These are phyloP conservation scores for Temnothorax nylanderi DNA, from an alignment of 1,140 invertebrate genomes.

Conservation along the genomic window DNA sequence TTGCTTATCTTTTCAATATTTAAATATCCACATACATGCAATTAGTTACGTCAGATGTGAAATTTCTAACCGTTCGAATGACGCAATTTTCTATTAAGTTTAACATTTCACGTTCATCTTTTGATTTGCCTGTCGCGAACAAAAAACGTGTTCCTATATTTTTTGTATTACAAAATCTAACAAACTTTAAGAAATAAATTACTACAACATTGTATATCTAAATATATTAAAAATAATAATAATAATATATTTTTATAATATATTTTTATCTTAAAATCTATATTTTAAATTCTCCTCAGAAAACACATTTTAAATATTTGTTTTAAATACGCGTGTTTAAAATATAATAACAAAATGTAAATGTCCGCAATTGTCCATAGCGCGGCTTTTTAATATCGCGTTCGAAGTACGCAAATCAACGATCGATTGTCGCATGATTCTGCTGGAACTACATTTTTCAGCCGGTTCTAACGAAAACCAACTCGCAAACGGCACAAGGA, in stretches of 20 bases:
- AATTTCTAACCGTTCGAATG: not conserved
- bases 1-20: not conserved
- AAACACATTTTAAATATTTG: not conserved
- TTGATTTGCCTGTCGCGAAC: not conserved
- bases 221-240: not conserved
- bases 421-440: not conserved
- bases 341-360: not conserved
- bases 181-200: not conserved
- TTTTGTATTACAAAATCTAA: not conserved
- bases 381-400: not conserved
- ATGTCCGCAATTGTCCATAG: not conserved
- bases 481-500: not conserved
- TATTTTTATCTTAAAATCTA: not conserved
- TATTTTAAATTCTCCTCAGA: not conserved
- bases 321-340: not conserved
- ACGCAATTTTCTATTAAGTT: not conserved
- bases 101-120: not conserved
- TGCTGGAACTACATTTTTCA: not conserved
- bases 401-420: not conserved
- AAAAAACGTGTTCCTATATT: not conserved
- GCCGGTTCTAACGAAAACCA: not conserved
- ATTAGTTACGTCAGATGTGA: not conserved
- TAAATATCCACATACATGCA: not conserved
- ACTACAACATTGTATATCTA: not conserved
- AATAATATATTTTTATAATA: not conserved